Evolutionary conservation across 1,140 invertebrate species (phyloP).

Genomic region (Dreissena rostriformis): DNA sequence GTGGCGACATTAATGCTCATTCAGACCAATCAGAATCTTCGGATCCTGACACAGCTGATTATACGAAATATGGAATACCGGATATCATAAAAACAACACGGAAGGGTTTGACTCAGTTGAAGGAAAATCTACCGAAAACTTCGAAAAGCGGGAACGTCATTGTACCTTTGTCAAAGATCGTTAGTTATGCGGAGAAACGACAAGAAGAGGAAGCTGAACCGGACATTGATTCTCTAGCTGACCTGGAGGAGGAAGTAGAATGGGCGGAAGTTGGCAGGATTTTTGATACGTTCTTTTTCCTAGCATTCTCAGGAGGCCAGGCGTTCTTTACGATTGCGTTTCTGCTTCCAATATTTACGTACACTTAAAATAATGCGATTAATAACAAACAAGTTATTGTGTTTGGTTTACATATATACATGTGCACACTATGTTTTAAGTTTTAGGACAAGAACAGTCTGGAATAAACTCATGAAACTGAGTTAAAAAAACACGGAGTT

Average conservation of each 20-base stretch:
- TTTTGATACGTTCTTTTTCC: conserved; percentile 51
- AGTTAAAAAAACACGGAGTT: too few relatives aligned
- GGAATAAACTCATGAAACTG: too few relatives aligned
- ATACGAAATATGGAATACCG: too few relatives aligned
- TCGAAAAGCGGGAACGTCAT: background rate
- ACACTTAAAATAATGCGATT: background rate
- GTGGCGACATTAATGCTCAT: too few relatives aligned
- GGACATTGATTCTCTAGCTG: conserved; percentile 35
- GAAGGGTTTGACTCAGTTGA: background rate
- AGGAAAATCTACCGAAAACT: conserved; percentile 14
- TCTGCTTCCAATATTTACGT: conserved; percentile 47
- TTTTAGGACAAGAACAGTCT: too few relatives aligned
- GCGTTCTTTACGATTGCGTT: conserved; percentile 44
- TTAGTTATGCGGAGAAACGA: background rate
- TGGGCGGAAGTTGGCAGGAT: conserved; percentile 51
- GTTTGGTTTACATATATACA: too few relatives aligned
- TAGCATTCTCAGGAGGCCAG: conserved; percentile 38
- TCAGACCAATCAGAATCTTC: too few relatives aligned
- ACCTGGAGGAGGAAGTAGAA: conserved; percentile 40
- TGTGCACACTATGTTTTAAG: too few relatives aligned
- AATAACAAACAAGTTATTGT: too few relatives aligned
- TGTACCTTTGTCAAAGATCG: background rate
- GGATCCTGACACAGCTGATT: too few relatives aligned
- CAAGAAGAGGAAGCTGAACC: conserved; percentile 16
- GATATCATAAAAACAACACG: background rate